Conservation (phyloP, 2,797 vertebrate genomes). For the Synaphobranchus kaupii region DNA sequence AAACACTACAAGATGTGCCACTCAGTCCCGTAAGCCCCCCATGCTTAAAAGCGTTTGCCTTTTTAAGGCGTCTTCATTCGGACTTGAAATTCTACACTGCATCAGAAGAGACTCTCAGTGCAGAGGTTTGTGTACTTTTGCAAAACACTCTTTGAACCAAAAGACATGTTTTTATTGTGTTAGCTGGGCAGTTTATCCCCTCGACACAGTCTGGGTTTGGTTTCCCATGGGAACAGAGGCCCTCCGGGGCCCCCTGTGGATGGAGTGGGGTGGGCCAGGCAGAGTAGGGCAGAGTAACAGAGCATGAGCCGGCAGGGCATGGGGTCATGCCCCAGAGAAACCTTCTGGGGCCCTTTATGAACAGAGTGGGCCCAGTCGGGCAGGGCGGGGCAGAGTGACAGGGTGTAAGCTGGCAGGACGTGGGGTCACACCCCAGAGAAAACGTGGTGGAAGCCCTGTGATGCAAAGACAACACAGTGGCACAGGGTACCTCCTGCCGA, state of each 20-base stretch:
- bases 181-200: background rate
- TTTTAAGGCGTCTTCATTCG: background rate
- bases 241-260: background rate
- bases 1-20: background rate
- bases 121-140: background rate
- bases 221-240: conserved; percentile 9
- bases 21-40: background rate
- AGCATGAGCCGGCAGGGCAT: background rate
- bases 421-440: conserved; percentile 4
- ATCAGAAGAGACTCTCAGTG: background rate
- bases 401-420: background rate
- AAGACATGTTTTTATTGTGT: conserved; percentile 11
- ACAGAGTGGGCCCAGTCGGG: background rate
- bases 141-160: background rate
- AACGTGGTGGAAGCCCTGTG: background rate
- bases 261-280: background rate
- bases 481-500: background rate
- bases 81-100: conserved; percentile 3
- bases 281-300: background rate
- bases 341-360: background rate
- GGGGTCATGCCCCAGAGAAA: background rate
- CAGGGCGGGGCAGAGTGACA: background rate
- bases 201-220: background rate
- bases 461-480: conserved; percentile 14
- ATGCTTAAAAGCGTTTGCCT: background rate